Evolutionary conservation across 2,888 invertebrate species (phyloP).

Genomic region (Listrodromus nycthemerus): DNA sequence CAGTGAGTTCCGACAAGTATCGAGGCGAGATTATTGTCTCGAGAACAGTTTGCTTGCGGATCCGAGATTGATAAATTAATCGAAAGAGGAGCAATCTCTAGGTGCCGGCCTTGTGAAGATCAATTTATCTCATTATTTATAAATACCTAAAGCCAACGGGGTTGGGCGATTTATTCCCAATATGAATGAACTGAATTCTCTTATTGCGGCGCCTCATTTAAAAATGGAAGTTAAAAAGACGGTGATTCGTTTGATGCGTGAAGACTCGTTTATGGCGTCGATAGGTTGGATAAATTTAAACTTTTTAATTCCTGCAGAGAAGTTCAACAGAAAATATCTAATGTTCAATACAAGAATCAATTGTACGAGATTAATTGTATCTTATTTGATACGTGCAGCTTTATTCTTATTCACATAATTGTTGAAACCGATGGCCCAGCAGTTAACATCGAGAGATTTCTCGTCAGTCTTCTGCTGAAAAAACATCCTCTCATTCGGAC

Average conservation of each 20-base stretch:
- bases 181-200: conserved; percentile 11
- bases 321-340: conserved; percentile 26
- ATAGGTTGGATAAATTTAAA: conserved; percentile 32
- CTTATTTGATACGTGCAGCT: conserved; percentile 8
- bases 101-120: background rate
- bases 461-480: conserved; percentile 41
- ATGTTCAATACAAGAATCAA: conserved; percentile 7
- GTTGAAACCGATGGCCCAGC: conserved; percentile 6
- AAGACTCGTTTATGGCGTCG: conserved; percentile 32
- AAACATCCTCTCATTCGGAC: background rate
- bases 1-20: too few relatives aligned
- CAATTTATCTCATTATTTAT: conserved; percentile 50
- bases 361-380: conserved; percentile 40
- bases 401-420: conserved; percentile 22
- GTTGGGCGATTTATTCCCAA: conserved; percentile 28
- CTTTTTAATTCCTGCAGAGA: conserved; percentile 40
- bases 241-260: conserved; percentile 22
- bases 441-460: conserved; percentile 19
- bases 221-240: conserved; percentile 29
- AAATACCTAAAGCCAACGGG: conserved; percentile 5
- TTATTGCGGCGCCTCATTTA: conserved; percentile 26
- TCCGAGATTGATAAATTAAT: conserved; percentile 26
- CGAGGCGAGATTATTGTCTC: conserved; percentile 12
- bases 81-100: conserved; percentile 44
- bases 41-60: conserved; percentile 44